These are phyloP conservation scores for Artibeus lituratus DNA, from an alignment of 2,797 vertebrate species.

Conservation along the genomic window DNA sequence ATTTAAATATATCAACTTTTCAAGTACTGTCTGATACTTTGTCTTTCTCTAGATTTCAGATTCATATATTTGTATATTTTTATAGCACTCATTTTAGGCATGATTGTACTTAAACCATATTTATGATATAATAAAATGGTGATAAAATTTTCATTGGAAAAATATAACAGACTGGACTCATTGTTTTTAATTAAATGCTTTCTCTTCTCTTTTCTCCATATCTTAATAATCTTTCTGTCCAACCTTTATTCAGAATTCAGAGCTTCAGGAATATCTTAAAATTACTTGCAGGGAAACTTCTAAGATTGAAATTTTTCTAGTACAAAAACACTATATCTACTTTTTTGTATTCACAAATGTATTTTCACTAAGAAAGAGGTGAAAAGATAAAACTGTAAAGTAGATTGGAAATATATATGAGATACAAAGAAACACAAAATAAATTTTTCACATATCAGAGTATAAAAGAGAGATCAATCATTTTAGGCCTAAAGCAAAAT, in stretches of 20 bases:
- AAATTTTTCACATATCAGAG: not conserved
- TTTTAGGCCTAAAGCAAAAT: constrained; percentile 19
- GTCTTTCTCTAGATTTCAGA: not conserved
- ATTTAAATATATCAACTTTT: not conserved
- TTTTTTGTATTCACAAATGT: not conserved
- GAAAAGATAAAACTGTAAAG: not conserved
- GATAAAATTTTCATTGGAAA: not conserved
- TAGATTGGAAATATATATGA: constrained; percentile 1
- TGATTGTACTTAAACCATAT: not conserved
- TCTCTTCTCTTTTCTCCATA: not conserved
- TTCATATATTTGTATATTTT: not conserved
- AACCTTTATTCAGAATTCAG: not conserved
- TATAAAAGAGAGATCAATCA: not conserved
- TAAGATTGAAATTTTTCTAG: not conserved
- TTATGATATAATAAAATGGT: not conserved
- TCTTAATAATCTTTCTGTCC: not conserved
- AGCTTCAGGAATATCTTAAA: not conserved
- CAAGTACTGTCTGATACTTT: not conserved
- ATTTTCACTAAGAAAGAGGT: constrained; percentile 37
- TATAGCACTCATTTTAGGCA: not conserved
- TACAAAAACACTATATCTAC: not conserved
- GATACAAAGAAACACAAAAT: not conserved
- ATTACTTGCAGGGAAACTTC: not conserved
- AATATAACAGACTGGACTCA: not conserved
- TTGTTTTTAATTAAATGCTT: not conserved